Base-by-base conservation (phyloP, 2,888 invertebrate genomes). In the Amblyteles armatorius region DNA sequence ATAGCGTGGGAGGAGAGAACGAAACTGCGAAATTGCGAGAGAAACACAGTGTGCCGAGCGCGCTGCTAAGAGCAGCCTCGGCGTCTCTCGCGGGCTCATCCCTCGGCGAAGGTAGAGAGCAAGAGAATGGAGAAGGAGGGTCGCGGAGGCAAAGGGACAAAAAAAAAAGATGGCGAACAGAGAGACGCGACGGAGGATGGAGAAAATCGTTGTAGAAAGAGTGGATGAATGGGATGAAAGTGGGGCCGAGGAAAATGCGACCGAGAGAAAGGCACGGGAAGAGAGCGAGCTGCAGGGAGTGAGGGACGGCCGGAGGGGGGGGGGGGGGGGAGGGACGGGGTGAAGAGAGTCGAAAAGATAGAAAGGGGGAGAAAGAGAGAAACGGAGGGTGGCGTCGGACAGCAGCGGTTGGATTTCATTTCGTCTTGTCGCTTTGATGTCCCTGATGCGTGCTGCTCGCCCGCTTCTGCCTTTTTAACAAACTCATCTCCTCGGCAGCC, bases 401-500 rank as follows among this genome's bases (percentile, higher is more conserved):
- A 88, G 86, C 89, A 91, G 91, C 91, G 92, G 93, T 93, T 92
- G 93, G 94, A 94, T 94, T 94, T 94, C 94, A 94, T 94, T 94
- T 94, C 93, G 94, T 92, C 93, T 93, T 93, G 92, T 92, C 92
- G 90, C 94, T 94, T 94, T 94, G 94, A 94, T 94, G 94, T 94
- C 91, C 90, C 91, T 94, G 94, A 94, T 93, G 94, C 94, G 94
- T 94, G 92, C 92, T 92, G 91, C 91, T 94, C 93, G 92, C 92
- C 93, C 92, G 94, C 93, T 94, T 94, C 93, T 94, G 93, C 93
- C 94, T 93, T 94, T 94, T 94, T 94, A 94, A 94, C 94, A 94
- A 94, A 94, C 94, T 94, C 94, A 94, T 94, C 94, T 94, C 92
- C 92, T 93, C 91, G 88, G 91, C 90, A 90, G 91, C 92, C 93